Evolutionary conservation across 2,888 invertebrate species (phyloP).

Genomic region (Meliscaeva auricollis): DNA sequence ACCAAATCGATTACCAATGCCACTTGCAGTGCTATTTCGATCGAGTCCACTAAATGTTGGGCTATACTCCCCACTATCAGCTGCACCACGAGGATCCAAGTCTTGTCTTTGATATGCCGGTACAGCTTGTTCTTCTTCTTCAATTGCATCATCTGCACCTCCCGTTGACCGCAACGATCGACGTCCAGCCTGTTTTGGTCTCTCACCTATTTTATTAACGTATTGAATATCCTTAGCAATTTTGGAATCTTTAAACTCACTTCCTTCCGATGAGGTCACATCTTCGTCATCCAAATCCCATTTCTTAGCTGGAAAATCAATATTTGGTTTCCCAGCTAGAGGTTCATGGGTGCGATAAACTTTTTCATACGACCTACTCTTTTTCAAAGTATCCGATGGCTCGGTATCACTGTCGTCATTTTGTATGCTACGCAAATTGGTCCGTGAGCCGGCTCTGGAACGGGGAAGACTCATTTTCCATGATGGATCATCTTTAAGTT

Average conservation of each 20-base stretch:
- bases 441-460: slow-evolving; percentile 86
- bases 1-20: slow-evolving; percentile 82
- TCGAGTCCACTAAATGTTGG: slow-evolving; percentile 84
- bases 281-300: slow-evolving; percentile 91
- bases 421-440: slow-evolving; percentile 84
- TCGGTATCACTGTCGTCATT: slow-evolving; percentile 85
- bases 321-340: slow-evolving; percentile 88
- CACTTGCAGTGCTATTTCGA: slow-evolving; percentile 82
- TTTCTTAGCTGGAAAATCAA: slow-evolving; percentile 92
- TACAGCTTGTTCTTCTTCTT: slow-evolving; percentile 76
- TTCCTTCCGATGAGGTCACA: slow-evolving; percentile 86
- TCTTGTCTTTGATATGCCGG: slow-evolving; percentile 57
- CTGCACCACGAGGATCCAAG: slow-evolving; percentile 35
- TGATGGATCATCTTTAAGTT: slow-evolving; percentile 86
- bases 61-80: slow-evolving; percentile 80
- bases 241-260: slow-evolving; percentile 87
- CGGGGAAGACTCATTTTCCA: slow-evolving; percentile 86
- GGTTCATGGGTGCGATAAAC: slow-evolving; percentile 94
- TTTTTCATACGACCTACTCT: slow-evolving; percentile 91
- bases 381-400: slow-evolving; percentile 86
- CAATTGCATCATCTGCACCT: slow-evolving; percentile 79
- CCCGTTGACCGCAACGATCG: slow-evolving; percentile 85
- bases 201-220: slow-evolving; percentile 84
- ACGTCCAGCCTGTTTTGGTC: slow-evolving; percentile 86
- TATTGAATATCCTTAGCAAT: slow-evolving; percentile 88